Conservation (phyloP, 2,888 invertebrate species). For the Tanytarsus gracilentus region DNA sequence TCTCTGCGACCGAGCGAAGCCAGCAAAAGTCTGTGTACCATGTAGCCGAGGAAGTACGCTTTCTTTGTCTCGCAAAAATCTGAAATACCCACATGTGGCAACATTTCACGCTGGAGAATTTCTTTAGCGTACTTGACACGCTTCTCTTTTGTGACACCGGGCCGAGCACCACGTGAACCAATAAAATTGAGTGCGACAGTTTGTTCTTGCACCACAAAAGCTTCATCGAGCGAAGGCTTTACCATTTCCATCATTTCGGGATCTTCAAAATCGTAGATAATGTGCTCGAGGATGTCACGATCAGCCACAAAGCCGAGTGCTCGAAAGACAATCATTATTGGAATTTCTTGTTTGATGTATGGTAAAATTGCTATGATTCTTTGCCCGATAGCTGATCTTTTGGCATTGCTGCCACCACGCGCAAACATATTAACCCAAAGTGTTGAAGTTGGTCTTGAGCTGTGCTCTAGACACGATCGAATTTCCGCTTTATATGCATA, state of each 20-base stretch:
- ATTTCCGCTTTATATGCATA: conserved; percentile 99
- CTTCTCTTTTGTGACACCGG: conserved; percentile 97
- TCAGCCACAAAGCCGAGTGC: conserved; percentile 99
- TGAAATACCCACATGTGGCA: conserved; percentile 98
- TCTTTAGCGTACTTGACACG: conserved; percentile 98
- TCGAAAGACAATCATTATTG: conserved; percentile 98
- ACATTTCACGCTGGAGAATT: conserved; percentile 99
- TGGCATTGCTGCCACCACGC: conserved; percentile 95
- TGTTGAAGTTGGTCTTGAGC: conserved; percentile 92
- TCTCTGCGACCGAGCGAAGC: conserved; percentile 94
- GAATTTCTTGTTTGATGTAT: conserved; percentile 98
- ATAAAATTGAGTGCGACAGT: conserved; percentile 98
- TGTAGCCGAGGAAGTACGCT: conserved; percentile 96
- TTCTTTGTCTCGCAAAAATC: conserved; percentile 99
- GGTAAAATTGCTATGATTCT: conserved; percentile 95
- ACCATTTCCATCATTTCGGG: conserved; percentile 99
- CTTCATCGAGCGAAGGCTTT: conserved; percentile 97
- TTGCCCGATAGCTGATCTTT: conserved; percentile 97
- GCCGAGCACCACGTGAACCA: conserved; percentile 91
- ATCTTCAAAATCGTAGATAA: conserved; percentile 99
- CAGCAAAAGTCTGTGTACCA: conserved; percentile 93
- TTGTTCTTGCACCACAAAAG: conserved; percentile 98
- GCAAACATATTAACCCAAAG: conserved; percentile 99
- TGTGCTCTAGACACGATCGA: conserved; percentile 85
- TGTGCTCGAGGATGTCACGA: conserved; percentile 97